These are phyloP conservation scores for Solenopsis invicta DNA, from an alignment of 1,140 invertebrate genomes.

Conservation along the genomic window DNA sequence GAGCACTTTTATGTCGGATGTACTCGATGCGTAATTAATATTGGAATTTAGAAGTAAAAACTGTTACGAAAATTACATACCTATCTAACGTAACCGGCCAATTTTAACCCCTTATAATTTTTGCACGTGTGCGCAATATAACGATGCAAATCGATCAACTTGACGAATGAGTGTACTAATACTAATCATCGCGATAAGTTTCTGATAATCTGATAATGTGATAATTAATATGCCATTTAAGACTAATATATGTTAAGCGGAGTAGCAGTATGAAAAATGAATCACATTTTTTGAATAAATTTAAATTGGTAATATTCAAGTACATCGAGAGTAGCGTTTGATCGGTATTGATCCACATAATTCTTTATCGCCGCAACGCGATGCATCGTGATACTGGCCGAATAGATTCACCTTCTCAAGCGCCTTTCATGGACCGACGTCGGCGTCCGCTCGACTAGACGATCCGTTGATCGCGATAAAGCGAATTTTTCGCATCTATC, in stretches of 20 bases:
- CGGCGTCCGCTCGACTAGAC: constrained; percentile 50
- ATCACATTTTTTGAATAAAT: neutral
- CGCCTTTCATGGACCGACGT: constrained; percentile 41
- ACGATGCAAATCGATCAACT: neutral
- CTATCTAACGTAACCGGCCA: neutral
- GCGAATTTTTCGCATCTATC: constrained; percentile 72
- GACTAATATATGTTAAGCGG: neutral
- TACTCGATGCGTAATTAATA: neutral
- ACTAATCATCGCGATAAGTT: neutral
- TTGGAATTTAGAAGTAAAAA: constrained; percentile 6
- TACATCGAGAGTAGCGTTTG: neutral
- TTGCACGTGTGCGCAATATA: neutral
- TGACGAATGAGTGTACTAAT: neutral
- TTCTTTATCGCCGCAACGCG: neutral
- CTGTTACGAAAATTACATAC: neutral
- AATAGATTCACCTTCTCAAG: constrained; percentile 56
- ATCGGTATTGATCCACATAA: neutral
- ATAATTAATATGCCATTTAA: neutral
- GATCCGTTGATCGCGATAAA: constrained; percentile 53
- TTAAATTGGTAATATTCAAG: neutral
- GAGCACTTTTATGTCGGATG: neutral
- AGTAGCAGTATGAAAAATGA: neutral
- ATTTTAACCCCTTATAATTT: neutral
- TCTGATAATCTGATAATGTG: neutral
- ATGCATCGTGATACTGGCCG: neutral